Percentiles rank a stretch among this genome's conserved stretches.
Evolutionary conservation across 2,888 invertebrate genomes (phyloP).

Genomic region (Heliconius aoede): DNA sequence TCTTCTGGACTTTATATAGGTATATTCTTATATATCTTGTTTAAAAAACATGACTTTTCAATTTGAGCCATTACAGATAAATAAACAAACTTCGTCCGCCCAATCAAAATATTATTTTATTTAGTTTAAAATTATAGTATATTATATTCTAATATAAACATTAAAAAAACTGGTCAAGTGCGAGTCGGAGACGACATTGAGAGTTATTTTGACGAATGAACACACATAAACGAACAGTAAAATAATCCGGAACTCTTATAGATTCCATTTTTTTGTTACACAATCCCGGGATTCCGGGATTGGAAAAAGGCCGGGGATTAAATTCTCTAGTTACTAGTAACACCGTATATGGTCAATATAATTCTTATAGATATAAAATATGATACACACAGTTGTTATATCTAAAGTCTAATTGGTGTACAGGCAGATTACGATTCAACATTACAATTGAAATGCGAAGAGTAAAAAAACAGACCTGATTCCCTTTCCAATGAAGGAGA

Average conservation of each 20-base stretch:
- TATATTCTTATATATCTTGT: not conserved
- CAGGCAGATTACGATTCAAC: not conserved
- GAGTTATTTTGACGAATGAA: too few species aligned
- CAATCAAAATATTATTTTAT: conserved; percentile 5
- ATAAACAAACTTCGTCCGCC: not conserved
- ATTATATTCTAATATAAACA: not conserved
- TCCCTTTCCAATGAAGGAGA: not conserved
- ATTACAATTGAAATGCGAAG: not conserved
- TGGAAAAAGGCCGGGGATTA: too few species aligned
- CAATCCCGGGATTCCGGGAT: too few species aligned
- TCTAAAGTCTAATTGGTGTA: not conserved
- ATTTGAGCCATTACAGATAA: not conserved
- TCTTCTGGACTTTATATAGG: not conserved
- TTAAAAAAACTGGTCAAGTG: not conserved
- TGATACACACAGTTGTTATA: not conserved
- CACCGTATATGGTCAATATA: not conserved
- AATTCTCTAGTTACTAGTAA: too few species aligned
- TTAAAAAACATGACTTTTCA: not conserved
- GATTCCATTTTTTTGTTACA: too few species aligned
- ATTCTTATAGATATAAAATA: not conserved
- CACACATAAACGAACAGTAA: too few species aligned
- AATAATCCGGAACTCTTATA: too few species aligned
- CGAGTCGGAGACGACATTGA: too few species aligned
- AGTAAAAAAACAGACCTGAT: not conserved
- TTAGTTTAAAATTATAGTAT: not conserved